phyloP scores from a whole-genome alignment of 35 echinoderm and acorn worm species.

The Diadema setosum region DNA sequence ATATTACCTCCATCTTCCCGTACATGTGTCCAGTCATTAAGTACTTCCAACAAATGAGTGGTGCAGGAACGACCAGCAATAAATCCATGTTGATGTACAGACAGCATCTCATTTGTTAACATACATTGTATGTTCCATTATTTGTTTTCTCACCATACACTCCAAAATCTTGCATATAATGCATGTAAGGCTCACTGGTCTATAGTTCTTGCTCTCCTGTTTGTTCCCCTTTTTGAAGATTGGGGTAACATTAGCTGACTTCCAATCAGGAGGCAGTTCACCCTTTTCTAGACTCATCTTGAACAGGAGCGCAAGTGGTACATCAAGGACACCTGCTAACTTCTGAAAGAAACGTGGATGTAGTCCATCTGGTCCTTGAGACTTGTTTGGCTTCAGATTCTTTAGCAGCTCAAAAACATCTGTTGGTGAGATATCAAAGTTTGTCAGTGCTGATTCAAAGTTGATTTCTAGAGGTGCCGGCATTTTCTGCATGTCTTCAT shows the following conservation, averaged over 20 bases:
- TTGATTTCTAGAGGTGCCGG: not conserved
- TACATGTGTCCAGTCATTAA: not conserved
- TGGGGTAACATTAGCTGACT: slow-evolving; percentile 27
- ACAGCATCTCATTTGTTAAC: not conserved
- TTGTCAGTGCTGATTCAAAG: not conserved
- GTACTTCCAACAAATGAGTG: not conserved
- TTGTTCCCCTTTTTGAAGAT: slow-evolving; percentile 43
- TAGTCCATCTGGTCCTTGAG: slow-evolving; percentile 4
- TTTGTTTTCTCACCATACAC: not conserved
- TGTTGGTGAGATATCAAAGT: not conserved
- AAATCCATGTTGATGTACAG: slow-evolving; percentile 22
- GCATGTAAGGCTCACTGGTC: slow-evolving; percentile 32
- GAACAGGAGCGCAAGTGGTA: slow-evolving; percentile 8
- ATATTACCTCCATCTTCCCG: too few relatives aligned
- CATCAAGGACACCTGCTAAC: not conserved
- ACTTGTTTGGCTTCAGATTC: not conserved
- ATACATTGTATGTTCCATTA: not conserved
- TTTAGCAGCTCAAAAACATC: not conserved
- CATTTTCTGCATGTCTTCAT: not conserved
- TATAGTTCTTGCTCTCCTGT: slow-evolving; percentile 22
- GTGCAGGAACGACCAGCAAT: not conserved
- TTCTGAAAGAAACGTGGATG: slow-evolving; percentile 4
- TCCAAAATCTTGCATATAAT: slow-evolving; percentile 50
- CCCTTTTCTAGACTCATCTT: slow-evolving; percentile 24
- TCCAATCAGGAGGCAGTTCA: slow-evolving; percentile 36